Percentiles rank a stretch among this genome's conserved stretches.
phyloP scores from a whole-genome alignment of 2,113 vertebrate species.

The Emydocephalus ijimae region DNA sequence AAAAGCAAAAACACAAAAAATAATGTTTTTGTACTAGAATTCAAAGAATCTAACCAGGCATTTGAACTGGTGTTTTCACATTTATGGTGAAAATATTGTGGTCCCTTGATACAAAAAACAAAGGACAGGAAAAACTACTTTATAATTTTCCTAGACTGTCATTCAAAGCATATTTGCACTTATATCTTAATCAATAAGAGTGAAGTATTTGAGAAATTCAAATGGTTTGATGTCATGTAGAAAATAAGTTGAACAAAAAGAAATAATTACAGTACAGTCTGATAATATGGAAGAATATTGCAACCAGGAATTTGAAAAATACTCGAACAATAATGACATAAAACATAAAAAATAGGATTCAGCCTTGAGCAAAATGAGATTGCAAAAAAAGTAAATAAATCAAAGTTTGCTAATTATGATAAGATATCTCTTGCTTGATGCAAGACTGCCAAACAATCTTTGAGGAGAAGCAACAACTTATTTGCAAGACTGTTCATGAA shows the following conservation, averaged over 20 bases:
- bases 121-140: not conserved
- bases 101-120: not conserved
- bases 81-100: not conserved
- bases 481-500: not conserved
- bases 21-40: not conserved
- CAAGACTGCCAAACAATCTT: not conserved
- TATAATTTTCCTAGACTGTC: not conserved
- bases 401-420: not conserved
- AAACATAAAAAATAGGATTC: not conserved
- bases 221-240: not conserved
- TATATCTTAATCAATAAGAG: not conserved
- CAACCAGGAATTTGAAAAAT: not conserved
- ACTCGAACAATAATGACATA: not conserved
- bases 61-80: not conserved
- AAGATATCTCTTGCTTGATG: not conserved
- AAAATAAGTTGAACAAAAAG: not conserved
- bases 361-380: not conserved
- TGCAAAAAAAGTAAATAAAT: not conserved
- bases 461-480: not conserved
- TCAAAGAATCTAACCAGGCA: not conserved
- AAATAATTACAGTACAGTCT: not conserved
- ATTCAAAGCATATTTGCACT: not conserved
- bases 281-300: not conserved
- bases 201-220: not conserved
- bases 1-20: not conserved